phyloP scores from a whole-genome alignment of 2,797 vertebrate species.

The Scarus forsteni region DNA sequence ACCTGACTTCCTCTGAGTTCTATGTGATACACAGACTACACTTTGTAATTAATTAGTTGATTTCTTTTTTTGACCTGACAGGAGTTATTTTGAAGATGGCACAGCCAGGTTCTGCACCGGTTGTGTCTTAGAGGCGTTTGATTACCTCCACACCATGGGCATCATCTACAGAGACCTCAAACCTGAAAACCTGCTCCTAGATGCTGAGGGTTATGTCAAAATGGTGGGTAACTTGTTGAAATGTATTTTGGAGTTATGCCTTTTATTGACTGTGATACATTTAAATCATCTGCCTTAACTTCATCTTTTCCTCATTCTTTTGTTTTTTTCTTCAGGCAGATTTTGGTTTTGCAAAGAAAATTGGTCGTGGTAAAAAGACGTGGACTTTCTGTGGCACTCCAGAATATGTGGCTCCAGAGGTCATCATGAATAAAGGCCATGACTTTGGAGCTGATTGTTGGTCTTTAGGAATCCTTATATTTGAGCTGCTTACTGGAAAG shows the following conservation, averaged over 20 bases:
- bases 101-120: conserved; percentile 84
- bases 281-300: too few relatives aligned
- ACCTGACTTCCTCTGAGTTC: background rate
- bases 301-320: background rate
- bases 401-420: conserved; percentile 87
- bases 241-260: background rate
- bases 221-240: conserved; percentile 67
- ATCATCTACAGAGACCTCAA: conserved; percentile 86
- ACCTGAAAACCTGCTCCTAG: conserved; percentile 85
- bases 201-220: conserved; percentile 83
- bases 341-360: conserved; percentile 86
- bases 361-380: conserved; percentile 84
- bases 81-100: conserved; percentile 82
- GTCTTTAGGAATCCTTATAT: conserved; percentile 87
- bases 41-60: background rate
- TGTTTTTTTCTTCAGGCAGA: conserved; percentile 70
- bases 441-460: conserved; percentile 88
- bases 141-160: conserved; percentile 82
- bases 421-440: conserved; percentile 88
- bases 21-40: background rate
- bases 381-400: conserved; percentile 90
- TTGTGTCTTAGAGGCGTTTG: conserved; percentile 85
- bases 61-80: conserved; percentile 35
- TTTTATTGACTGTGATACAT: too few relatives aligned
- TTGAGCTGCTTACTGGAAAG: conserved; percentile 87